These are phyloP conservation scores for Dendrocincla tyrannina DNA, from an alignment of 2,797 vertebrate species.

Conservation along the genomic window DNA sequence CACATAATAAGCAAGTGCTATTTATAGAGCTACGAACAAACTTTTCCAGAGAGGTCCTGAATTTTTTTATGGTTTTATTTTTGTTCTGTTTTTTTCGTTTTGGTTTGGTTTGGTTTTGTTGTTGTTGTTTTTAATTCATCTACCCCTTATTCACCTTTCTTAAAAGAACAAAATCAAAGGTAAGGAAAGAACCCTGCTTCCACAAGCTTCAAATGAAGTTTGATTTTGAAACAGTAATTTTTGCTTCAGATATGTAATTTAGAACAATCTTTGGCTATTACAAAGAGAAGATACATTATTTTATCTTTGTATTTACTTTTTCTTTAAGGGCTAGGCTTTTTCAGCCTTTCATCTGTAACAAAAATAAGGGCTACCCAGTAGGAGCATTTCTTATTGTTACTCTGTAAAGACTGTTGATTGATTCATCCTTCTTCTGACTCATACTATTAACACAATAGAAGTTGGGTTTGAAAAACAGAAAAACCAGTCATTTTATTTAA, in stretches of 20 bases:
- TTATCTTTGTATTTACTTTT: background rate
- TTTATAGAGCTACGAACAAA: background rate
- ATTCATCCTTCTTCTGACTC: constrained; percentile 24
- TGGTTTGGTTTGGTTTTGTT: background rate
- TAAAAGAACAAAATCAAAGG: background rate
- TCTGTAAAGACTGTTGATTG: background rate
- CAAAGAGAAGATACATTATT: background rate
- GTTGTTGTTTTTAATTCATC: background rate
- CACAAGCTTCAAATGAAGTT: background rate
- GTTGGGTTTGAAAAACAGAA: background rate
- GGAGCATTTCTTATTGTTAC: background rate
- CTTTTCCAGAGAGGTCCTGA: background rate
- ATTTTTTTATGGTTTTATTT: background rate
- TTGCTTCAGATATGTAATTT: background rate
- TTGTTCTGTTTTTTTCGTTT: background rate
- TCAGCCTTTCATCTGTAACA: constrained; percentile 8
- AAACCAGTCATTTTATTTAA: background rate
- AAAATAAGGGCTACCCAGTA: background rate
- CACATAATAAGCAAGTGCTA: background rate
- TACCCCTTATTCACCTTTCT: background rate
- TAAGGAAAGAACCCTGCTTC: background rate
- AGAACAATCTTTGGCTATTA: background rate
- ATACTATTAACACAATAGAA: background rate
- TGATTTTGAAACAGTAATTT: background rate
- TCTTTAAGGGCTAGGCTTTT: background rate